phyloP scores from a whole-genome alignment of 2,113 vertebrate species.

The Gallinago media region DNA sequence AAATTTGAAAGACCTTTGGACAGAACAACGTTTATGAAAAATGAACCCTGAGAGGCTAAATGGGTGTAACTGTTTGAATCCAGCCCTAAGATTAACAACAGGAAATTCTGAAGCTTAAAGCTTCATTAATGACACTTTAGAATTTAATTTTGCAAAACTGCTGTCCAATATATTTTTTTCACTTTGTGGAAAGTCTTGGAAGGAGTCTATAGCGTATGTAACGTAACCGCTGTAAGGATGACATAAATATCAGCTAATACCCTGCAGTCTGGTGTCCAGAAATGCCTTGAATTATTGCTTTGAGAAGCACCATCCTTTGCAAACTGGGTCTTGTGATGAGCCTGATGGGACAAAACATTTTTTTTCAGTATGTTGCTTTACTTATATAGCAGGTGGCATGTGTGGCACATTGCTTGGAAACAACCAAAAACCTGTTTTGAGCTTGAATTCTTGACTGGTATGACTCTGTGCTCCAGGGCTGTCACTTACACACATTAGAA shows the following conservation, averaged over 20 bases:
- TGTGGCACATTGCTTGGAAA: neutral
- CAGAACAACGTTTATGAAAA: neutral
- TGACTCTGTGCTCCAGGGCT: neutral
- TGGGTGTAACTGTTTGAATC: neutral
- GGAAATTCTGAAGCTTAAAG: neutral
- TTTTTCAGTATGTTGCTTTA: neutral
- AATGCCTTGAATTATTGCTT: neutral
- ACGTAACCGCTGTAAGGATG: accelerated
- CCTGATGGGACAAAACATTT: neutral
- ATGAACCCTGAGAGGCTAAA: neutral
- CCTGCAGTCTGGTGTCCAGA: neutral
- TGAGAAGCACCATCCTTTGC: accelerated
- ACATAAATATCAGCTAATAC: neutral
- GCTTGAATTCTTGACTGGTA: neutral
- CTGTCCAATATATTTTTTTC: neutral
- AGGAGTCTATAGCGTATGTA: neutral
- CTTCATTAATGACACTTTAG: neutral
- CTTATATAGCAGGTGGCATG: neutral
- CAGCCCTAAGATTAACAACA: neutral
- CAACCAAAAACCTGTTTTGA: neutral
- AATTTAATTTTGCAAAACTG: neutral
- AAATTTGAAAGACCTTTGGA: neutral
- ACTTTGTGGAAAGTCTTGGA: neutral
- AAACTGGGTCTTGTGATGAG: neutral
- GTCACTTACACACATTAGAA: neutral